Base-by-base conservation (phyloP, 2,888 invertebrate genomes). In the Trichogramma evanescens region DNA sequence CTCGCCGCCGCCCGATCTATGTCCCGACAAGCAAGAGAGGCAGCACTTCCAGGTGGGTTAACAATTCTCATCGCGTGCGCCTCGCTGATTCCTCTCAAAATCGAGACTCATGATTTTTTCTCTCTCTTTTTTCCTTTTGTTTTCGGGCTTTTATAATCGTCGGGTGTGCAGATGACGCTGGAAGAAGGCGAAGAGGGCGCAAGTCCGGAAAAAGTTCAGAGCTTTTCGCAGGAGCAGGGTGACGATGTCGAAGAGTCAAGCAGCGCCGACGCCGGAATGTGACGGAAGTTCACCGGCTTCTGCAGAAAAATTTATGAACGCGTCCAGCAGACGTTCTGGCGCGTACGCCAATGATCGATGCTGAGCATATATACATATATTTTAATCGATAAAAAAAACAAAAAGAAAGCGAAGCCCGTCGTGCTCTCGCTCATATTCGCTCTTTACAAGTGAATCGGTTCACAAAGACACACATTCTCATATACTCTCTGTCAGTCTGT, bases 231-330 rank as follows among this genome's bases (percentile, higher is more conserved):
- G 6, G 58, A 58, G 41, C 62, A 56, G 39, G 74, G 74, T 44
- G 77, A 75, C 46, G 79, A 74, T 56, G 80, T 77, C 58, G 26
- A 61, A 63, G 3, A 66, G 80, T 80, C 74, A 81, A 80, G 72
- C 81, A 81, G 43, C 48, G 72, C 74, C 13, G 77, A 77, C 52
- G 74, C 84, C 83, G 91, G 91, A 80, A 92, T 92, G 89, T 92
- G 91, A 92, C 91, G 91, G 90, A 91, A 90, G 88, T 87, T 91
- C 83, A 84, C 89, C 80, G 89, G 90, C 84, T 87, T 91, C 82
- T 92, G 89, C 83, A 89, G 88, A 84, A 91, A 91, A 86, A 85
- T 92, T 82, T 86, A 89, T 82, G 91, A 91, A 82, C 91, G 89
- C 82, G 87, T 89, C 82, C 90, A 90, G 83, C 89, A 76, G 70